A percentile compares a stretch with the other conserved stretches of the same genome.
Conservation (phyloP, 2,797 vertebrate species). For the Spea hammondii region DNA sequence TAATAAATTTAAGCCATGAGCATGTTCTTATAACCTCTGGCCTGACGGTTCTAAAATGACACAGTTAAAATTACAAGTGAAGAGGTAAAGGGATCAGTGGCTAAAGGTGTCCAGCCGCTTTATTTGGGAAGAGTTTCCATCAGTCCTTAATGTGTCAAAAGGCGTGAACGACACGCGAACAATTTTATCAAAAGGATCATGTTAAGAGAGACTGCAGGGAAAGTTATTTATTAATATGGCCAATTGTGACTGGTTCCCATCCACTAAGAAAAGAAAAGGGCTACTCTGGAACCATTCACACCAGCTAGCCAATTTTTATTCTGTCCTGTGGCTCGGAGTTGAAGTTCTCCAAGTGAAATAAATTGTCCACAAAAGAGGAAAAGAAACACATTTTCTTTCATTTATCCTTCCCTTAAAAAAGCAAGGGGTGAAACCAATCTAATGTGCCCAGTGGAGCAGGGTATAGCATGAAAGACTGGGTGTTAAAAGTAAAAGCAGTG, state of each 20-base stretch:
- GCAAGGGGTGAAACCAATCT: slow-evolving; percentile 83
- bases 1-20: slow-evolving; percentile 82
- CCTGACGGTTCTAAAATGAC: slow-evolving; percentile 71
- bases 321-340: slow-evolving; percentile 81
- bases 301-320: slow-evolving; percentile 80
- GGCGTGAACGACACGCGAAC: slow-evolving; percentile 95
- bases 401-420: slow-evolving; percentile 73
- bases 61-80: slow-evolving; percentile 66
- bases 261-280: slow-evolving; percentile 75
- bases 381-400: slow-evolving; percentile 84
- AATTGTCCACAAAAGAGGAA: slow-evolving; percentile 81
- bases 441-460: slow-evolving; percentile 84
- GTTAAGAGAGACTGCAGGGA: slow-evolving; percentile 87
- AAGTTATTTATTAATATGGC: slow-evolving; percentile 97
- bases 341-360: slow-evolving; percentile 84
- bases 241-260: slow-evolving; percentile 92
- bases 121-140: slow-evolving; percentile 69
- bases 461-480: slow-evolving; percentile 79
- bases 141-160: slow-evolving; percentile 76
- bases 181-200: slow-evolving; percentile 89
- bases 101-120: slow-evolving; percentile 72
- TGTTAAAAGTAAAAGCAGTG: slow-evolving; percentile 85
- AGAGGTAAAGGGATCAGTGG: slow-evolving; percentile 64
- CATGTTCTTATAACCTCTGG: slow-evolving; percentile 84
- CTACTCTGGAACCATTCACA: slow-evolving; percentile 78